A percentile compares a stretch with the other conserved stretches of the same genome.
phyloP scores from a whole-genome alignment of 2,113 vertebrate genomes.

The Amphiprion percula region DNA sequence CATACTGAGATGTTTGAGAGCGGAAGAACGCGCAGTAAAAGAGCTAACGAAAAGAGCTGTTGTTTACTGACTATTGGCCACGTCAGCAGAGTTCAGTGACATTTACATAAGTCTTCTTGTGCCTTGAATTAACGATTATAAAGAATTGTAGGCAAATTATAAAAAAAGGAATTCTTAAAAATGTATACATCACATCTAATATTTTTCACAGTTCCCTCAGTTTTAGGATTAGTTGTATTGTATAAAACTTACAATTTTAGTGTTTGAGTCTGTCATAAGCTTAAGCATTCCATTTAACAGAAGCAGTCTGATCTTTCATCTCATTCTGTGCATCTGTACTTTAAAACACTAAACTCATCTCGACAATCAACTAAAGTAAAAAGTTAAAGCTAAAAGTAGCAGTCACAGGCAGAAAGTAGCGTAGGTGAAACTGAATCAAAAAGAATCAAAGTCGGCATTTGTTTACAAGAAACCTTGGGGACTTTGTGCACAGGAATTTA shows the following conservation, averaged over 20 bases:
- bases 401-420: too few species aligned
- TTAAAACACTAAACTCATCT: too few species aligned
- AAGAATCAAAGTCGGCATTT: slow-evolving; percentile 4
- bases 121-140: background rate
- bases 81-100: background rate
- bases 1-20: slow-evolving; percentile 9
- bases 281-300: background rate
- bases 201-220: background rate
- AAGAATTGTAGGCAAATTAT: too few species aligned
- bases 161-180: too few species aligned
- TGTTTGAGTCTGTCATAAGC: background rate
- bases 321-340: background rate
- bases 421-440: too few species aligned
- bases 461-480: background rate
- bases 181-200: too few species aligned
- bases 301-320: background rate
- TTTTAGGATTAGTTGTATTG: background rate
- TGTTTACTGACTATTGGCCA: slow-evolving; percentile 5
- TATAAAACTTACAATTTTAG: background rate
- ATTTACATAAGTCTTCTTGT: background rate
- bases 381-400: too few species aligned
- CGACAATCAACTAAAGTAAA: too few species aligned
- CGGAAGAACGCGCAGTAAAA: background rate
- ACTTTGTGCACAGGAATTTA: background rate
- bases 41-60: slow-evolving; percentile 3